These are phyloP conservation scores for Argya squamiceps DNA, from an alignment of 2,797 vertebrate species.

Conservation along the genomic window DNA sequence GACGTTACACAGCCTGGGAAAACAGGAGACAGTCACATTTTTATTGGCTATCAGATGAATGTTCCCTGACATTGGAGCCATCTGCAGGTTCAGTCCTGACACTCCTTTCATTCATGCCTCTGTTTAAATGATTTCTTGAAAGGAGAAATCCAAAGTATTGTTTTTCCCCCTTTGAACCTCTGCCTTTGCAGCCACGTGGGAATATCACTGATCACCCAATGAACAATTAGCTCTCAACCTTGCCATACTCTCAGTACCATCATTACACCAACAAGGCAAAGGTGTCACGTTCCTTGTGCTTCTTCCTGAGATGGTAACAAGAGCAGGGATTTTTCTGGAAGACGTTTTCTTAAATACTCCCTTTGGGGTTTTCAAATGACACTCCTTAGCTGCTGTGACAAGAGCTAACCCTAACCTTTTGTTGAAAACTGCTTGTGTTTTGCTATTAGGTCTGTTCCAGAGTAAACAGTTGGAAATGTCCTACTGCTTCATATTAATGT, in stretches of 20 bases:
- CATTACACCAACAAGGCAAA: neutral
- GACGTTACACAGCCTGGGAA: neutral
- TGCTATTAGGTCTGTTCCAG: neutral
- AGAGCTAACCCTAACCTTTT: neutral
- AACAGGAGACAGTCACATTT: conserved; percentile 16
- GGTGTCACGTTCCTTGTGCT: neutral
- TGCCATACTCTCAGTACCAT: neutral
- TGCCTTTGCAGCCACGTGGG: neutral
- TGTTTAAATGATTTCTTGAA: neutral
- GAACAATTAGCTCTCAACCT: neutral
- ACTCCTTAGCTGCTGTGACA: neutral
- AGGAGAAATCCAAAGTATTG: neutral
- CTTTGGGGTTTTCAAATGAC: neutral
- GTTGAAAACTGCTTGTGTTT: neutral
- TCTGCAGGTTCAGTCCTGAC: neutral
- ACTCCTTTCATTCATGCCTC: neutral
- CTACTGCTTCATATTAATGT: neutral
- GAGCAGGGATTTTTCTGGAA: neutral
- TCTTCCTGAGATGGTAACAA: neutral
- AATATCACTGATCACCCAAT: neutral
- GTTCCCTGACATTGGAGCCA: neutral
- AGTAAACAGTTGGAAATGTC: neutral
- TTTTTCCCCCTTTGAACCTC: neutral
- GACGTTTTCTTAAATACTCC: neutral
- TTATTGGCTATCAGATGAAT: conserved; percentile 22